A percentile compares a stretch with the other conserved stretches of the same genome.
These are phyloP conservation scores for Pteropus rufus DNA, from an alignment of 2,797 vertebrate species.

Conservation along the genomic window DNA sequence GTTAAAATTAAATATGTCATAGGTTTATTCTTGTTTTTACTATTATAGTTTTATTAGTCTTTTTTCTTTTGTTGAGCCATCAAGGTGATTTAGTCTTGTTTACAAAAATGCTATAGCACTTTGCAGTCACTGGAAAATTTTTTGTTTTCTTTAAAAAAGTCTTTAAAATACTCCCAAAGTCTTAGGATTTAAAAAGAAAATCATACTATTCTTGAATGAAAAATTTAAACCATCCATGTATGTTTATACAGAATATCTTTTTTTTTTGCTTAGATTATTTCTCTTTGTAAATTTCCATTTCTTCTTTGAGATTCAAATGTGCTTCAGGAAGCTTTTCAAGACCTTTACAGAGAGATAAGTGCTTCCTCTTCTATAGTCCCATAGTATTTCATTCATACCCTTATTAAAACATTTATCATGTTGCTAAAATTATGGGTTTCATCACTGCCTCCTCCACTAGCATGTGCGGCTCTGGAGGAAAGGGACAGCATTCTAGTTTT, in stretches of 20 bases:
- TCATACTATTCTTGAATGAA: background rate
- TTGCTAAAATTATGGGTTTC: conserved; percentile 5
- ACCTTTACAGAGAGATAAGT: background rate
- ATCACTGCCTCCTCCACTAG: background rate
- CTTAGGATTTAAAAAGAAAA: background rate
- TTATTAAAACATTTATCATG: background rate
- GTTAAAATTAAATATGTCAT: background rate
- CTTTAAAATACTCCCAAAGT: background rate
- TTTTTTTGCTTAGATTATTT: conserved; percentile 4
- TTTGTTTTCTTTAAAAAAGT: background rate
- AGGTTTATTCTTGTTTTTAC: background rate
- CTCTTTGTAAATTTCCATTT: conserved; percentile 28
- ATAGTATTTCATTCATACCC: background rate
- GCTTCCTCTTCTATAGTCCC: background rate
- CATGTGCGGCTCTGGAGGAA: background rate
- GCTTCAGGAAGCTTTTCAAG: background rate
- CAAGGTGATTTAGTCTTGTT: background rate
- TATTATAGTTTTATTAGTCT: background rate
- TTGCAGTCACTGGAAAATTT: background rate
- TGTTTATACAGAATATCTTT: background rate
- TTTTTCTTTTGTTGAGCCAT: background rate
- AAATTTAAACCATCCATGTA: background rate
- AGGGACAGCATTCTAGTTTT: background rate
- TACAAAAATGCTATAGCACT: background rate
- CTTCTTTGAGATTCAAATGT: background rate